Evolutionary conservation across 2,113 vertebrate species (phyloP), one percentile per base, ranked within the genome.

Genomic region (Todiramphus chloris): DNA sequence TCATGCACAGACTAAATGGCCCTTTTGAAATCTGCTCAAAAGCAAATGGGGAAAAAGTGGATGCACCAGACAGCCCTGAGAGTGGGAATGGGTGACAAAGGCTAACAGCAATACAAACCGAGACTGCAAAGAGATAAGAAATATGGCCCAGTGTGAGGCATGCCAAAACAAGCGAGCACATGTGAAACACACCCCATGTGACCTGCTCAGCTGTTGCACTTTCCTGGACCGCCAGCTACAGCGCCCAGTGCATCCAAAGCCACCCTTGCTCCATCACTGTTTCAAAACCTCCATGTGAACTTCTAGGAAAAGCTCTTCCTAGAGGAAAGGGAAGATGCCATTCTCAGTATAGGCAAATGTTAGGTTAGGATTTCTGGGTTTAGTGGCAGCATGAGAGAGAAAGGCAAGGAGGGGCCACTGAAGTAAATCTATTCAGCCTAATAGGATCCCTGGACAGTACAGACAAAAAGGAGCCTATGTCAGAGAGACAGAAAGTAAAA

Each of bases 141-240:
- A 64, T 10, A 68, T 0, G 2, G 56, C 41, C 28, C 0, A 0
- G 58, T 0, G 5, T 28, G 21, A 48, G 13, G 23, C 17, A 27
- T 0, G 3, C 31, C 31, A 21, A 72, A 90, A 87, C 43, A 76
- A 73, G 21, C 0, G 2, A 81, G 43, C 17, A 74, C 10, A 70
- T 3, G 0, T 33, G 53, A 90, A 92, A 58, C 0, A 1, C 17
- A 67, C 27, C 62, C 21, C 2, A 0, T 0, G 3, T 25, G 69
- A 81, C 43, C 33, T 10, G 20, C 48, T 68, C 43, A 31, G 48
- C 21, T 89, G 51, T 9, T 68, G 59, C 1, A 1, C 58, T 43
- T 72, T 62, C 23, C 28, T 39, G 53, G 17, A 30, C 19, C 2
- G 2, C 17, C 16, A 5, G 62, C 17, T 30, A 70, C 33, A 58